Evolutionary conservation across 2,888 invertebrate genomes (phyloP), one percentile per base, ranked within the genome.

Genomic region (Perizoma flavofasciatum): DNA sequence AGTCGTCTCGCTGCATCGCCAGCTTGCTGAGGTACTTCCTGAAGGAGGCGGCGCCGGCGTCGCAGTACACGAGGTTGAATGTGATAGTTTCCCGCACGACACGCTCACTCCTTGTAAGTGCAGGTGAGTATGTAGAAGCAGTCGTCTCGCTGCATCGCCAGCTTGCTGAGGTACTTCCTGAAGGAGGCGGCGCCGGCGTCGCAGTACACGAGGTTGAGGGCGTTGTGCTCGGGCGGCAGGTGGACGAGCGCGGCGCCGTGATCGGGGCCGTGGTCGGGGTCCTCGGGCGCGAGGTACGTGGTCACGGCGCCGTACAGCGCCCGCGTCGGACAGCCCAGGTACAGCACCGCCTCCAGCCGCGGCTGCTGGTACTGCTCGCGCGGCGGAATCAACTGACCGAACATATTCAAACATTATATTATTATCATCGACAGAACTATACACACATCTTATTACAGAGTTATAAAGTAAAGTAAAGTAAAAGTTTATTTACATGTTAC

Each of bases 191-290:
- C 87, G 73, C 90, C 91, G 70, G 88, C 76, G 92, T 93, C 79
- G 93, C 93, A 82, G 85, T 89, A 92, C 53, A 96, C 95, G 41
- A 96, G 91, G 82, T 93, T 94, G 9, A 96, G 86, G 49, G 94
- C 93, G 89, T 96, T 96, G 78, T 94, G 92, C 50, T 87, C 89
- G 0, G 94, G 93, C 51, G 95, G 94, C 61, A 96, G 87, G 3
- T 94, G 92, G 39, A 96, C 88, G 47, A 95, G 83, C 49, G 93
- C 83, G 4, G 55, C 89, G 61, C 47, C 71, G 52, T 41, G 66
- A 49, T 40, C 43, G 47, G 59, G 47, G 37, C 65, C 87, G 65
- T 47, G 57, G 67, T 39, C 61, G 66, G 55, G 56, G 35, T 90
- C 92, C 60, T 88, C 91, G 8, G 88, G 86, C 55, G 88, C 85